These are phyloP conservation scores for Chaetophractus vellerosus DNA, from an alignment of 2,797 vertebrate species.

Conservation along the genomic window DNA sequence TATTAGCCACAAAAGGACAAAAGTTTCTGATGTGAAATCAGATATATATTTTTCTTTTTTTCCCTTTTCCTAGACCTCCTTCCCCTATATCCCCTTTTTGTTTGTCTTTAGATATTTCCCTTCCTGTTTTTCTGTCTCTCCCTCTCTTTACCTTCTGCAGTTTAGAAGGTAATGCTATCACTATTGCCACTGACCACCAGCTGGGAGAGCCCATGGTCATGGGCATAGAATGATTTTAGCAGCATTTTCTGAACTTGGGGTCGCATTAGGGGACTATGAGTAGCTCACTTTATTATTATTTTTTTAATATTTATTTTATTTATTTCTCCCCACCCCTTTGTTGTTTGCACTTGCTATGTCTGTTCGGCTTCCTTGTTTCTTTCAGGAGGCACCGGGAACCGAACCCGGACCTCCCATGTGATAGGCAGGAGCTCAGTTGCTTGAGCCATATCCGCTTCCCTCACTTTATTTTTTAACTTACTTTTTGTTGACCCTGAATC, in stretches of 20 bases:
- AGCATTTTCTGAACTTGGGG: neutral
- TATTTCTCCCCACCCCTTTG: too few relatives aligned
- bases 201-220: neutral
- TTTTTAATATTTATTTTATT: neutral
- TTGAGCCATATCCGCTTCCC: too few relatives aligned
- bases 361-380: too few relatives aligned
- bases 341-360: too few relatives aligned
- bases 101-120: slow-evolving; percentile 47
- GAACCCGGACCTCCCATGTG: too few relatives aligned
- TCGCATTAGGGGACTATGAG: neutral
- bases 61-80: neutral
- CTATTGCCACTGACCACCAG: slow-evolving; percentile 19
- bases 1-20: neutral
- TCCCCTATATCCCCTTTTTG: neutral
- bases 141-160: neutral
- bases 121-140: slow-evolving; percentile 44
- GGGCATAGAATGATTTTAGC: neutral
- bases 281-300: slow-evolving; percentile 13
- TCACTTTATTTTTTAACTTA: too few relatives aligned
- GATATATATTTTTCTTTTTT: neutral
- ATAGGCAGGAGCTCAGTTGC: too few relatives aligned
- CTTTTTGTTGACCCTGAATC: too few relatives aligned
- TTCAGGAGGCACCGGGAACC: too few relatives aligned
- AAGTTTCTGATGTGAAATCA: slow-evolving; percentile 25
- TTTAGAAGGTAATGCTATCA: slow-evolving; percentile 32